Percentiles rank a stretch among this genome's conserved stretches.
Conservation (phyloP, 2,888 invertebrate genomes). For the Cryptocheilus praepositus region DNA sequence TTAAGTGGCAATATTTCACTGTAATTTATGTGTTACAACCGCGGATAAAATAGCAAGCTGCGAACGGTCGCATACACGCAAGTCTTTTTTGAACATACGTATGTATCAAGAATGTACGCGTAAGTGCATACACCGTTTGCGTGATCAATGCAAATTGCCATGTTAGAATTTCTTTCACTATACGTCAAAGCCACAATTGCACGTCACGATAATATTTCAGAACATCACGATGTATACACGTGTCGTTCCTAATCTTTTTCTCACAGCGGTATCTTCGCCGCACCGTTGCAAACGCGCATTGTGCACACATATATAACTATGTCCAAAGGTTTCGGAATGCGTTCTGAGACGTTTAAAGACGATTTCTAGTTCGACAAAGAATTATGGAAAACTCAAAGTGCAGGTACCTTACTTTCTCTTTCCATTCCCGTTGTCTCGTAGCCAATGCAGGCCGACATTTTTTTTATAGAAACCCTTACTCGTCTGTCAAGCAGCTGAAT, state of each 20-base stretch:
- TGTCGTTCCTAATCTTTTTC: no score
- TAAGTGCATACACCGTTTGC: not conserved
- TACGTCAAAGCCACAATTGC: no score
- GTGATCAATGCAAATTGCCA: not conserved
- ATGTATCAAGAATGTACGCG: not conserved
- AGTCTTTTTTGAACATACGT: not conserved
- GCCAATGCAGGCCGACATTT: slow-evolving; percentile 30
- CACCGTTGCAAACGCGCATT: no score
- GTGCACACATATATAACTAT: no score
- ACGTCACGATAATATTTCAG: no score
- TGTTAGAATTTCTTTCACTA: no score
- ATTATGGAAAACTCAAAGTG: not conserved
- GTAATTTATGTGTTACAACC: slow-evolving; percentile 22
- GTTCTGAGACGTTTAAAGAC: no score
- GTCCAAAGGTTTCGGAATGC: no score
- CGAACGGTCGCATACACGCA: not conserved
- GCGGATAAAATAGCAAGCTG: not conserved
- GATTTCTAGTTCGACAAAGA: no score
- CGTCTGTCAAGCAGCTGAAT: slow-evolving; percentile 25
- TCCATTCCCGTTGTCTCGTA: slow-evolving; percentile 19
- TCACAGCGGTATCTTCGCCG: no score
- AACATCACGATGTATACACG: no score
- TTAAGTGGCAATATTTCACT: slow-evolving; percentile 13
- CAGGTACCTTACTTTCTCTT: slow-evolving; percentile 42
- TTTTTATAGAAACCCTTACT: slow-evolving; percentile 11